Evolutionary conservation across 30 jellyfish, hydroid and myxozoan genomes (phyloP).

Genomic region (Rhopilema esculentum): DNA sequence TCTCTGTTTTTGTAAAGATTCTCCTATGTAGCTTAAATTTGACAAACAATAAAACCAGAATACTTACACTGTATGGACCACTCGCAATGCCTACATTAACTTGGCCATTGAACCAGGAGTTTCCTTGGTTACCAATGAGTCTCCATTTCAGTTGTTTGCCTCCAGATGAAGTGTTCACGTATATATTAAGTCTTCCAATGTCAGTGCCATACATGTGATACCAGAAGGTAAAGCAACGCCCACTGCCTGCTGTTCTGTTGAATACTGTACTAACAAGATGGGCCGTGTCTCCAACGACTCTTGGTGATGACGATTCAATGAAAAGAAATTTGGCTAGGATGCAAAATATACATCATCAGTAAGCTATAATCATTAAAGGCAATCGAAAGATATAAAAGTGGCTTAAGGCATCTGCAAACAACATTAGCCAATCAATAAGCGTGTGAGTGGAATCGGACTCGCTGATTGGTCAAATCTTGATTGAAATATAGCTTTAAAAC

Average conservation of each 20-base stretch:
- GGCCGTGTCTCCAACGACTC: conserved; percentile 74
- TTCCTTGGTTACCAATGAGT: conserved; percentile 70
- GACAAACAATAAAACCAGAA: too few relatives aligned
- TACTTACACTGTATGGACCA: conserved; percentile 73
- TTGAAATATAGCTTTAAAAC: too few relatives aligned
- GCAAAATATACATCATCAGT: too few relatives aligned
- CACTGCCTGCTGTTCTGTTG: conserved; percentile 57
- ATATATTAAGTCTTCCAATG: conserved; percentile 78
- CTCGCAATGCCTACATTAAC: conserved; percentile 71
- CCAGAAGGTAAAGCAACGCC: conserved; percentile 84
- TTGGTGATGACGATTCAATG: conserved; percentile 82
- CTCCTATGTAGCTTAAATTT: too few relatives aligned
- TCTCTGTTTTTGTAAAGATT: too few relatives aligned
- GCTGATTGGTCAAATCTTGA: too few relatives aligned
- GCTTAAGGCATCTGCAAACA: too few relatives aligned
- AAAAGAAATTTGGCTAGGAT: conserved; percentile 78
- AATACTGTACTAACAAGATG: conserved; percentile 75
- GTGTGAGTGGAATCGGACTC: too few relatives aligned
- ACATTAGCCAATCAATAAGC: too few relatives aligned
- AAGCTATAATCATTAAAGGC: too few relatives aligned
- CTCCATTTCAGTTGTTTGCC: conserved; percentile 77
- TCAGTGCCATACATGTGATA: conserved; percentile 86
- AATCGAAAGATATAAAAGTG: too few relatives aligned
- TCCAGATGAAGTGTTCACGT: conserved; percentile 48
- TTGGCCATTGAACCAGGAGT: conserved; percentile 83